phyloP scores from a whole-genome alignment of 2,113 vertebrate genomes.

The Smithornis capensis region DNA sequence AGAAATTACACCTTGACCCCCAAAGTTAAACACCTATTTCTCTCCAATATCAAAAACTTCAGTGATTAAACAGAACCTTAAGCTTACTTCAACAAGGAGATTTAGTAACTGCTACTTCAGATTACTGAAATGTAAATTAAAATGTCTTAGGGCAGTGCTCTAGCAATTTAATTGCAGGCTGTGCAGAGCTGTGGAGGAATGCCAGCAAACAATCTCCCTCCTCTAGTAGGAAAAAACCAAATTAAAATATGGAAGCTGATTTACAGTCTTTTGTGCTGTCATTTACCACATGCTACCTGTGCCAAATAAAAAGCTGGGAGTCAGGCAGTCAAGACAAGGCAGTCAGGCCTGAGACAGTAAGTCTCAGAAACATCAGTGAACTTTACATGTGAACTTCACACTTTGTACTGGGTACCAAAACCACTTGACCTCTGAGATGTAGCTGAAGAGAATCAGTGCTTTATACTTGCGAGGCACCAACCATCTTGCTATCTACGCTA shows the following conservation, averaged over 20 bases:
- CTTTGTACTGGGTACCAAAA: background rate
- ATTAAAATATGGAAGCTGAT: background rate
- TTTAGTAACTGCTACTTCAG: background rate
- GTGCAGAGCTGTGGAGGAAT: background rate
- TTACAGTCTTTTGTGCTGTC: background rate
- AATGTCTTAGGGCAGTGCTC: background rate
- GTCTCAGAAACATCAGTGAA: background rate
- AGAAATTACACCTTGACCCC: background rate
- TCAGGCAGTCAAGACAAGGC: background rate
- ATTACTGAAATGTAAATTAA: slow-evolving; percentile 41
- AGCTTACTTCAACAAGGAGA: background rate
- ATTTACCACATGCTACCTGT: background rate
- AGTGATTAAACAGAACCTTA: background rate
- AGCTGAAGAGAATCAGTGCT: background rate
- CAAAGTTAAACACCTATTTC: background rate
- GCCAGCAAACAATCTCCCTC: background rate
- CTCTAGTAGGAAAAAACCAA: background rate
- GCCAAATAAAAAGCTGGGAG: background rate
- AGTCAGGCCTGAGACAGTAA: background rate
- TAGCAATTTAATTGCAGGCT: slow-evolving; percentile 22
- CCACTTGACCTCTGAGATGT: background rate
- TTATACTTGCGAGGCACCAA: background rate
- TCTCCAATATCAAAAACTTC: background rate
- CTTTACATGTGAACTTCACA: background rate
- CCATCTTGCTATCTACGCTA: background rate